Conservation (phyloP, 1,140 invertebrate genomes). For the Pygmarrhopalites habei region DNA sequence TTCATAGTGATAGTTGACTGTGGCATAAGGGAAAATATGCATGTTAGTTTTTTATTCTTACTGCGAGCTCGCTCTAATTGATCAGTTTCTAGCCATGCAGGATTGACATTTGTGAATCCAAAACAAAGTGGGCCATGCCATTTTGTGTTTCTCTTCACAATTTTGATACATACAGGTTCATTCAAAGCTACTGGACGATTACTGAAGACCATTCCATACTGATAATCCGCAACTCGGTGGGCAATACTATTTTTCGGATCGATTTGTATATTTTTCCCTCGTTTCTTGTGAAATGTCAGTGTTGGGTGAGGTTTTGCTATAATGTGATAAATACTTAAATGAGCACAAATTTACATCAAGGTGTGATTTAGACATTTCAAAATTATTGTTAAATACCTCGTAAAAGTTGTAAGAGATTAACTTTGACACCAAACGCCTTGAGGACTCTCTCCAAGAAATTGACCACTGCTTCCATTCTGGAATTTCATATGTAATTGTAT, state of each 20-base stretch:
- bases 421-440: no score
- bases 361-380: not conserved
- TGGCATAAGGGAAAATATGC: not conserved
- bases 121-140: constrained; percentile 13
- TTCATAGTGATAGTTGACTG: not conserved
- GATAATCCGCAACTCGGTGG: not conserved
- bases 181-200: constrained; percentile 8
- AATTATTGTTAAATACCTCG: no score
- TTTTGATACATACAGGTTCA: constrained; percentile 17
- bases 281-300: constrained; percentile 5
- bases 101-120: constrained; percentile 16
- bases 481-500: no score
- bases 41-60: not conserved
- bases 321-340: not conserved
- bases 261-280: constrained; percentile 14
- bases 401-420: no score
- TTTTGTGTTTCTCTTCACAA: not conserved
- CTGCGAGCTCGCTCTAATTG: not conserved
- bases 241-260: not conserved
- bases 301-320: not conserved
- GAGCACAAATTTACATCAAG: not conserved
- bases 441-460: no score
- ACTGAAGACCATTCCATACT: constrained; percentile 14
- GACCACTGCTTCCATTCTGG: no score
- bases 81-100: not conserved